Base-by-base conservation (phyloP, 2,113 vertebrate species). In the Dipodomys spectabilis region DNA sequence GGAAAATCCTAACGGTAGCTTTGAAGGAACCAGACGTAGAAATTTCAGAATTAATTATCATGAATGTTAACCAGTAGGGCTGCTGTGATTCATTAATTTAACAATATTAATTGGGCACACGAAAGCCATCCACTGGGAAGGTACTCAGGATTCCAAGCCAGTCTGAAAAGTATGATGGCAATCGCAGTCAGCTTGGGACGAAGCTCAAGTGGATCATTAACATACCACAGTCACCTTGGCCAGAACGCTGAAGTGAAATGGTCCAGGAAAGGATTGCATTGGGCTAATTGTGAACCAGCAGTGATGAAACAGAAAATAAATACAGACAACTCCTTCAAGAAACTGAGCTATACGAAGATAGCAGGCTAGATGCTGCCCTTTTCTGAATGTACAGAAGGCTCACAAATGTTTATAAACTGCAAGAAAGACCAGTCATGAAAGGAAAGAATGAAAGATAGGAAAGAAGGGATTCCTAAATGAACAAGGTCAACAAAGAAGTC, bases 21-120 rank as follows among this genome's bases (percentile, higher is more conserved):
- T 82, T 71, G 30, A 90, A 68, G 78, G 62, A 75, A 16, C 64
- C 28, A n/a, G 44, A 69, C 18, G 11, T 6, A 57, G 23, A 45
- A 10, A 12, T 69, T 18, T 25, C 8, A 94, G 68, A 83, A 72
- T 88, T 71, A 44, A 27, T 49, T 86, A 71, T 16, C 45, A 45
- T 44, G 8, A 9, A 85, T 71, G 44, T 75, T 88, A 57, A 80
- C 45, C 73, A 65, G 53, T 0, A 3, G 68, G 73, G 27, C n/a
- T 60, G n/a, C 68, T 62, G 39, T 6, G 64, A 68, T 22, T 90
- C 83, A 82, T 74, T 87, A 78, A 88, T 69, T 85, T 69, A 95
- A 28, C 86, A 45, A 1, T 82, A 60, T 79, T 86, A 82, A 88
- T 30, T 73, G 35, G 69, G 49, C 73, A 39, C 49, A 49, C n/a